phyloP scores from a whole-genome alignment of 2,888 invertebrate species.

The Gastrophysa polygoni region DNA sequence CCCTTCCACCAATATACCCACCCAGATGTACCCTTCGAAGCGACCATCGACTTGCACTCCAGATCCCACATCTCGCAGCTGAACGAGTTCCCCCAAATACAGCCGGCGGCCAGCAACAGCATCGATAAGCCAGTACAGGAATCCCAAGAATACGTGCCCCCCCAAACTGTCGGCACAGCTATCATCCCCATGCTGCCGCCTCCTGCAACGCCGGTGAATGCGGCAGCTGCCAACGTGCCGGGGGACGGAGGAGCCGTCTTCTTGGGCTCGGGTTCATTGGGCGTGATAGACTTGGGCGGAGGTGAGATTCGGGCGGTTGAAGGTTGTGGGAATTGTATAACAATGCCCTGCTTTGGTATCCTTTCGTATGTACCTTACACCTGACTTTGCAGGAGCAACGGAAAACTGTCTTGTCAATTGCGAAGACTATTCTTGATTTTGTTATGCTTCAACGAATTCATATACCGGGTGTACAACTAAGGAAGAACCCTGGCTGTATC shows the following conservation, averaged over 20 bases:
- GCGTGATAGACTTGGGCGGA: constrained; percentile 52
- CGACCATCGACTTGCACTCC: not conserved
- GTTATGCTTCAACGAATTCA: too few relatives aligned
- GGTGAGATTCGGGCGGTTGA: constrained; percentile 31
- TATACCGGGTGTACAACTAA: too few relatives aligned
- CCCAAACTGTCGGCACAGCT: constrained; percentile 46
- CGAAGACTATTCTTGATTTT: too few relatives aligned
- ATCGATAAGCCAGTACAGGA: constrained; percentile 50
- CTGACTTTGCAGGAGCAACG: too few relatives aligned
- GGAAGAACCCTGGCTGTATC: too few relatives aligned
- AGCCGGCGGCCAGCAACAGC: constrained; percentile 36
- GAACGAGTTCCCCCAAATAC: constrained; percentile 12
- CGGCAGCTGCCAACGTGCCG: constrained; percentile 47
- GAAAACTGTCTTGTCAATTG: too few relatives aligned
- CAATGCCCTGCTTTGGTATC: too few relatives aligned
- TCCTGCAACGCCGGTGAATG: constrained; percentile 49
- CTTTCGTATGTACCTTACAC: too few relatives aligned
- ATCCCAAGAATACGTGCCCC: constrained; percentile 45
- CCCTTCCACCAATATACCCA: constrained; percentile 23
- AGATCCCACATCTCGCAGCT: not conserved
- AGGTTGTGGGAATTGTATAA: not conserved
- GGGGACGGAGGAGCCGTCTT: constrained; percentile 47
- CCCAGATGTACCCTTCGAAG: not conserved
- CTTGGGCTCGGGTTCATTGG: constrained; percentile 53
- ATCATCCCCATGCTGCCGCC: constrained; percentile 45